Evolutionary conservation across 2,888 invertebrate species (phyloP).

Genomic region (Kryphioiulus occultus): DNA sequence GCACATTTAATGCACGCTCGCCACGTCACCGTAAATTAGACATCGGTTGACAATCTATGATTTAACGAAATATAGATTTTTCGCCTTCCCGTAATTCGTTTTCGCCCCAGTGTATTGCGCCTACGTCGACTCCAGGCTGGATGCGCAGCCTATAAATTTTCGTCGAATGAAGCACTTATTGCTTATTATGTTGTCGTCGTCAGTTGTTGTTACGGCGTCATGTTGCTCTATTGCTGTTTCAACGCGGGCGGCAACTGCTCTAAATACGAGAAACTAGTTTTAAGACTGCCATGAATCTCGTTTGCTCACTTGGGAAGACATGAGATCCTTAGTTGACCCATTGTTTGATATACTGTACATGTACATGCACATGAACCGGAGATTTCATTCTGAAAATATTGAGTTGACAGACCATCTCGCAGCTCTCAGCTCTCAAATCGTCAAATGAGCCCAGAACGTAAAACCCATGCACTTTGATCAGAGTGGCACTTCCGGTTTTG

Average conservation of each 20-base stretch:
- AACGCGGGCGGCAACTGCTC: neutral
- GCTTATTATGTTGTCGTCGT: constrained; percentile 1
- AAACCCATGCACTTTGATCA: no score
- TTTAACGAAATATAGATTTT: constrained; percentile 9
- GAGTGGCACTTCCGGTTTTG: no score
- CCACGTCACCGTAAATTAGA: constrained; percentile 9
- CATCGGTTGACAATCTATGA: constrained; percentile 4
- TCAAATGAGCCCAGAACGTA: no score
- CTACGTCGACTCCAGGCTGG: neutral
- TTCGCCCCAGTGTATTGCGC: neutral
- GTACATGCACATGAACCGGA: no score
- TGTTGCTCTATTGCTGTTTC: neutral
- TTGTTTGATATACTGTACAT: no score
- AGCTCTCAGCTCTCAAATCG: no score
- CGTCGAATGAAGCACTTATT: constrained; percentile 17
- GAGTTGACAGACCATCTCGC: no score
- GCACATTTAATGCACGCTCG: neutral
- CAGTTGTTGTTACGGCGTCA: neutral
- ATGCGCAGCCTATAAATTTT: neutral
- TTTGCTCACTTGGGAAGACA: neutral
- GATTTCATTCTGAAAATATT: no score
- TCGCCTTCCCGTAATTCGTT: neutral
- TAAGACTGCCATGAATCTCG: neutral
- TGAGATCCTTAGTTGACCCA: no score
- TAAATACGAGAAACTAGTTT: neutral